Base-by-base conservation (phyloP, 2,888 invertebrate species). In the Crioceris asparagi region DNA sequence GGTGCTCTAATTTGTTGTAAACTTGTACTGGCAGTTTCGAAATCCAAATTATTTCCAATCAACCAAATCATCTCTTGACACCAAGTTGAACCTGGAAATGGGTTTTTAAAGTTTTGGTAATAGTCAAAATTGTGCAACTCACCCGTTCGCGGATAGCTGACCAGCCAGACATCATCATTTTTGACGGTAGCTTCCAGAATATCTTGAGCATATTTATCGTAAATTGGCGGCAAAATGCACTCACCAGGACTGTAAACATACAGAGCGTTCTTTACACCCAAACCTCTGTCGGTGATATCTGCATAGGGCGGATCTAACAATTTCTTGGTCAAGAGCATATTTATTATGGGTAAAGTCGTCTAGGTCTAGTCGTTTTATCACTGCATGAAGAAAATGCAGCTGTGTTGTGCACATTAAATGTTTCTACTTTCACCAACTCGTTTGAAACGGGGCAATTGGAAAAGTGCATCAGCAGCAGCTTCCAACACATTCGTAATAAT, bases 51-150 rank as follows among this genome's bases (percentile, higher is more conserved):
- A 51, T 86, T 83, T 3, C 80, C 79, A 40, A 93, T 74, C n/a
- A 90, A 70, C 83, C 90, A 93, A 2, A 86, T 77, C 79, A 93
- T 88, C 68, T 93, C 92, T 57, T 91, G 90, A 1, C 83, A 77
- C 92, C 92, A 93, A 1, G 92, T 92, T 15, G 91, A 91, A 10
- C 85, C 84, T 84, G 44, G 17, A 53, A 52, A 18, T n/a, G n/a
- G n/a, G n/a, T n/a, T n/a, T n/a, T n/a, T n/a, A n/a, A n/a, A n/a
- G n/a, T n/a, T n/a, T n/a, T n/a, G n/a, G n/a, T n/a, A n/a, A n/a
- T n/a, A n/a, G n/a, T n/a, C n/a, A n/a, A n/a, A n/a, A n/a, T n/a
- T n/a, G n/a, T n/a, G 19, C 5, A 17, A 57, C 67, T 64, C 58
- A 86, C 91, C 91, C 51, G 90, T 87, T 54, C 91, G 75, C 0